Evolutionary conservation across 1,140 invertebrate species (phyloP).

Genomic region (Reticulitermes speratus): DNA sequence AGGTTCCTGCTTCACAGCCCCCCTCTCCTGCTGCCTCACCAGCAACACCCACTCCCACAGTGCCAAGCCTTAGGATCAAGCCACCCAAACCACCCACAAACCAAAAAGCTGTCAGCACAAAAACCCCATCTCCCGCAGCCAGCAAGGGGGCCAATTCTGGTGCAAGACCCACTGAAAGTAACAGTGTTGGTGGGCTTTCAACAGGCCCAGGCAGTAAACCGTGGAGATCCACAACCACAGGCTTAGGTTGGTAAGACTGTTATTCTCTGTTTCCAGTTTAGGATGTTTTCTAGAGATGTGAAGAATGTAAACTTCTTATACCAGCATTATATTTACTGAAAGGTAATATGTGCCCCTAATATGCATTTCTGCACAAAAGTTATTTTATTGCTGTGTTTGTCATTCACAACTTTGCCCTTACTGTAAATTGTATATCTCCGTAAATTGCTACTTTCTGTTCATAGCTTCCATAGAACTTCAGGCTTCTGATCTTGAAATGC

Average conservation of each 20-base stretch:
- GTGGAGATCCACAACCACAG: not conserved
- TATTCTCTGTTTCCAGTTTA: no score
- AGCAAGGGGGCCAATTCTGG: not conserved
- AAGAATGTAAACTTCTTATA: no score
- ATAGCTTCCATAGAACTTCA: no score
- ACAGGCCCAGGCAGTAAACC: conserved; percentile 46
- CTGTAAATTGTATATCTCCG: no score
- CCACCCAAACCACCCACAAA: not conserved
- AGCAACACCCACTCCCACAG: not conserved
- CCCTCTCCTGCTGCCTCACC: not conserved
- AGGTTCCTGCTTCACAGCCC: not conserved
- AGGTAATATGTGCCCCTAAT: no score
- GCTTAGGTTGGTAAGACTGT: conserved; percentile 4
- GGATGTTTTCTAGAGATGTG: no score
- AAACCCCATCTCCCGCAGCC: not conserved
- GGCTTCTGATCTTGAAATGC: no score
- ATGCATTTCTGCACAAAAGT: no score
- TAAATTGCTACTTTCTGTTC: no score
- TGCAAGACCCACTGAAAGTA: conserved; percentile 29
- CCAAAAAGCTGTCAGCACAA: not conserved
- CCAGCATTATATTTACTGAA: no score
- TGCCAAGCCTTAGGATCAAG: conserved; percentile 1
- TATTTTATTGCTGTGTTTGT: no score
- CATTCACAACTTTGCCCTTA: no score
- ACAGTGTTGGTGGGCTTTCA: conserved; percentile 44